Base-by-base conservation (phyloP, 92 coral and sea anemone species). In the Zoanthus sansibaricus region DNA sequence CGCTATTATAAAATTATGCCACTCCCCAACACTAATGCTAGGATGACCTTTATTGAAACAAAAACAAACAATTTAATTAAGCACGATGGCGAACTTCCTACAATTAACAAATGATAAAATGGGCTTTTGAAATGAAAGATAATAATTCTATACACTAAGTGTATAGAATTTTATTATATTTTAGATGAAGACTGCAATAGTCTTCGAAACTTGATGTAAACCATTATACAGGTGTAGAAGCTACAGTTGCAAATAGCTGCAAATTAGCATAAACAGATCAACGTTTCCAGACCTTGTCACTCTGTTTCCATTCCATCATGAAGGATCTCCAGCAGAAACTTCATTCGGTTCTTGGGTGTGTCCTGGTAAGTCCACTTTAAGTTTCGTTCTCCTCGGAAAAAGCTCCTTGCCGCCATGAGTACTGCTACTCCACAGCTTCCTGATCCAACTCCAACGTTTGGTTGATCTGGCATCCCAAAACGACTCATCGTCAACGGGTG, bases 351-450 rank as follows among this genome's bases (percentile, higher is more conserved):
- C 15, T 21, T 42, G 54, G 66, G n/a, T 13, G 55, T 86, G 17
- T 86, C 83, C 18, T 17, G 21, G 74, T 86, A 86, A 58, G 73
- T 42, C 83, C 88, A 75, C 17, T 55, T 75, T 7, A 75, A 52
- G 13, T 15, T 20, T 59, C 55, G 20, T 74, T 86, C 83, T 4
- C 73, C 73, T 31, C 21, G 66, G 68, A 86, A 86, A 77, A 75
- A 86, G 67, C 82, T 82, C 69, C 89, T 90, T 49, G 87, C 83
- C 9, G 92, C 83, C 75, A 77, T 45, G 1, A 89, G 76, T 12
- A 82, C 75, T n/a, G 80, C 89, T 44, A 90, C 84, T 9, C 89
- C 92, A 86, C 89, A 89, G 69, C 92, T 90, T 56, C 78, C 66
- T 47, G 84, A 82, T 13, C 91, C 88, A 31, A 76, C 78, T 6